Percentiles rank a stretch among this genome's conserved stretches.
Conservation (phyloP, 2,888 invertebrate genomes). For the Phytoseiulus persimilis region DNA sequence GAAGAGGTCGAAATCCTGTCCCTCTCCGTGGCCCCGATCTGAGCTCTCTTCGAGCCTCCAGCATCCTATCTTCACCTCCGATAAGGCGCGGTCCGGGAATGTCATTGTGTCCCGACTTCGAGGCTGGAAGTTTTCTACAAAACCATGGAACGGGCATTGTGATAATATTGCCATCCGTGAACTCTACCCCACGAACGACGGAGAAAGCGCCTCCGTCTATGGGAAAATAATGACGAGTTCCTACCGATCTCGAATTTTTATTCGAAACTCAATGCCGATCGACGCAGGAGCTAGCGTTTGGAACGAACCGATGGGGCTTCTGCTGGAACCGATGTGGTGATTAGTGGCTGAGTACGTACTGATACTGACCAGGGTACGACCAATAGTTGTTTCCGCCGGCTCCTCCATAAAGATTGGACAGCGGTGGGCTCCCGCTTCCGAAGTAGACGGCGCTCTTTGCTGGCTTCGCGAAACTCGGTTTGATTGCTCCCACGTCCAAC, state of each 20-base stretch:
- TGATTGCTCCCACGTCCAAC: not conserved
- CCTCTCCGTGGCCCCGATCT: not conserved
- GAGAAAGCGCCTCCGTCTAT: too few relatives aligned
- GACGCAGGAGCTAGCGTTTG: too few relatives aligned
- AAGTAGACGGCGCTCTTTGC: not conserved
- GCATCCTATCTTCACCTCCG: not conserved
- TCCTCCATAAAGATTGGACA: not conserved
- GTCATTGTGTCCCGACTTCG: too few relatives aligned
- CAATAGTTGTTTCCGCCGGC: not conserved
- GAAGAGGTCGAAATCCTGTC: not conserved
- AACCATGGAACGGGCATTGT: too few relatives aligned
- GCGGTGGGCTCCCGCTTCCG: not conserved
- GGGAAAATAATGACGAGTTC: too few relatives aligned
- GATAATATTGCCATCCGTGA: too few relatives aligned
- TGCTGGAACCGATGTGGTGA: not conserved
- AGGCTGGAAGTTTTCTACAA: too few relatives aligned
- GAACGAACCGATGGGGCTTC: too few relatives aligned
- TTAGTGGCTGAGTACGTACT: conserved; percentile 13
- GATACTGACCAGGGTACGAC: not conserved
- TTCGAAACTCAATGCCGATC: too few relatives aligned
- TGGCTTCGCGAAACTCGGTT: not conserved
- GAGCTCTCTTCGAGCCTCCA: not conserved
- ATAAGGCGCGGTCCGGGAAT: not conserved
- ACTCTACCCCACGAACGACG: too few relatives aligned
- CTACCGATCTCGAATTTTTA: too few relatives aligned